Evolutionary conservation across 2,888 invertebrate genomes (phyloP).

Genomic region (Patella depressa): DNA sequence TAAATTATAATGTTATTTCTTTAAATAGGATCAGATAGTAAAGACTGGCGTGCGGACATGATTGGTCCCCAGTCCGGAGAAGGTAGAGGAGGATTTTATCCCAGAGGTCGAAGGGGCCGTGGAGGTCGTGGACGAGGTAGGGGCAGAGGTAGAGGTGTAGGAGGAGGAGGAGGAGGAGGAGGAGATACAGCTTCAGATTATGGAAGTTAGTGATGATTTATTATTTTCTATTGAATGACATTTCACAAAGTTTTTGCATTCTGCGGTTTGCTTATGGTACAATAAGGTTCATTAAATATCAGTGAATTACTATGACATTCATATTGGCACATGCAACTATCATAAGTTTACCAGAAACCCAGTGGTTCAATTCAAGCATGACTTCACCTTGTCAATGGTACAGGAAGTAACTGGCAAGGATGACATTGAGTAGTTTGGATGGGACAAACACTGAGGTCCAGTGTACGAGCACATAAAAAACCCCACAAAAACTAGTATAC

Average conservation of each 20-base stretch:
- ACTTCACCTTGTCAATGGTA: too few species aligned
- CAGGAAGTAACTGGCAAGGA: too few species aligned
- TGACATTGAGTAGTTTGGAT: too few species aligned
- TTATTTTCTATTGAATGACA: background rate
- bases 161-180: slow-evolving; percentile 45
- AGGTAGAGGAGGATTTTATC: slow-evolving; percentile 67
- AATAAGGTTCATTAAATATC: too few species aligned
- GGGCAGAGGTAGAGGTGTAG: slow-evolving; percentile 41
- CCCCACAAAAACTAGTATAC: too few species aligned
- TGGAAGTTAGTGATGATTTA: slow-evolving; percentile 34
- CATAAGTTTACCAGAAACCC: too few species aligned
- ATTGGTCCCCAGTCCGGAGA: slow-evolving; percentile 38
- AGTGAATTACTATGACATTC: too few species aligned
- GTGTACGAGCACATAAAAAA: too few species aligned
- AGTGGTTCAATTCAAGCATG: too few species aligned
- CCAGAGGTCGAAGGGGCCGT: slow-evolving; percentile 39
- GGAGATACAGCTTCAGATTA: slow-evolving; percentile 37
- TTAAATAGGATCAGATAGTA: slow-evolving; percentile 30
- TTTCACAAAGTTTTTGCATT: background rate
- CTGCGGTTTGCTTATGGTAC: too few species aligned
- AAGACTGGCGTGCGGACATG: slow-evolving; percentile 35
- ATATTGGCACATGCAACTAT: too few species aligned
- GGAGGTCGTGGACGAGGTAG: slow-evolving; percentile 43
- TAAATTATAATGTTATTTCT: background rate
- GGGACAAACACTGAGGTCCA: too few species aligned